Evolutionary conservation across 2,797 vertebrate species (phyloP).

Genomic region (Chaunax sp.): DNA sequence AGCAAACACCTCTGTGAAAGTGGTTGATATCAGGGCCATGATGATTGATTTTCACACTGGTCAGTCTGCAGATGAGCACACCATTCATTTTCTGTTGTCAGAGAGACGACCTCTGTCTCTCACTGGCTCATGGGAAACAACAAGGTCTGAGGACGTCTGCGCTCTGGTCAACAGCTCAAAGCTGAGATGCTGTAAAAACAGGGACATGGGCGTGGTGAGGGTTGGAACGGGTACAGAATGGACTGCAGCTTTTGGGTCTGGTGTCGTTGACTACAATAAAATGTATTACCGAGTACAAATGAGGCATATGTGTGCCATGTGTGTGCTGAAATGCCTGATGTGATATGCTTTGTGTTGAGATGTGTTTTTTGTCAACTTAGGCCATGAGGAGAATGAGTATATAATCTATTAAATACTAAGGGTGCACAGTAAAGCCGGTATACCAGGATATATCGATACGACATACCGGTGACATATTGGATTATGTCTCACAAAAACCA

Average conservation of each 20-base stretch:
- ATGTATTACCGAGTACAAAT: slow-evolving; percentile 52
- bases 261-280: slow-evolving; percentile 60
- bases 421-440: too few species aligned
- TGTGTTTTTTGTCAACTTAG: slow-evolving; percentile 33
- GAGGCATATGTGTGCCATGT: slow-evolving; percentile 62
- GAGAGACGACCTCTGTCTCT: slow-evolving; percentile 67
- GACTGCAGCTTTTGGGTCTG: slow-evolving; percentile 25
- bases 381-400: slow-evolving; percentile 35
- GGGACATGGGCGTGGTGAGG: too few species aligned
- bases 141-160: slow-evolving; percentile 23
- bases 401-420: too few species aligned
- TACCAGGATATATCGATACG: too few species aligned
- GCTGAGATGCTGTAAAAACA: slow-evolving; percentile 24
- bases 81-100: slow-evolving; percentile 78
- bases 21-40: slow-evolving; percentile 64
- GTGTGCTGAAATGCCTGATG: slow-evolving; percentile 56
- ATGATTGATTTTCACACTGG: slow-evolving; percentile 75
- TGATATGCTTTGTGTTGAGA: slow-evolving; percentile 35
- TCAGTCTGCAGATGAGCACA: slow-evolving; percentile 74
- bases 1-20: slow-evolving; percentile 80
- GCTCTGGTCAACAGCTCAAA: slow-evolving; percentile 44
- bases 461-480: too few species aligned
- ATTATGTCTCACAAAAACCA: too few species aligned
- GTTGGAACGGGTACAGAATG: not conserved
- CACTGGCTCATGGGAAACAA: slow-evolving; percentile 59